A percentile compares a stretch with the other conserved stretches of the same genome.
phyloP scores from a whole-genome alignment of 2,888 invertebrate genomes.

The Trachelus stipa region DNA sequence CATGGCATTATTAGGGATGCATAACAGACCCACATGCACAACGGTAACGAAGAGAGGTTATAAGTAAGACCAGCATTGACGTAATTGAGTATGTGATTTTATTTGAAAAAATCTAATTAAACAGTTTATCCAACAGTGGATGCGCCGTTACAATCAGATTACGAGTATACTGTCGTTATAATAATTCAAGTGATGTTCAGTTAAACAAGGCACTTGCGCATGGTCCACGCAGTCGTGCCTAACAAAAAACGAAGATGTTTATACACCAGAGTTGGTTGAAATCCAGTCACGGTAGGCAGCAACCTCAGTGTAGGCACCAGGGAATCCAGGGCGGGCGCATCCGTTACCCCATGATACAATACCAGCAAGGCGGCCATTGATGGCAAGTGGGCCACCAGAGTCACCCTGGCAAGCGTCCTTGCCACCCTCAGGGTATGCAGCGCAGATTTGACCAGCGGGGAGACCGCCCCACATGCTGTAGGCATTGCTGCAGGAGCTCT shows the following conservation, averaged over 20 bases:
- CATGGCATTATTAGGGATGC: too few species aligned
- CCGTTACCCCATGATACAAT: slow-evolving; percentile 68
- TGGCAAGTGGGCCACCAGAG: slow-evolving; percentile 51
- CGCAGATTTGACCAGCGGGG: slow-evolving; percentile 69
- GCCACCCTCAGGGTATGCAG: slow-evolving; percentile 71
- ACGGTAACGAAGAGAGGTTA: too few species aligned
- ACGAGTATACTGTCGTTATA: too few species aligned
- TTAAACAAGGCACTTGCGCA: too few species aligned
- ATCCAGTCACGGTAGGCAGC: slow-evolving; percentile 67
- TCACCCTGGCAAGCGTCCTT: slow-evolving; percentile 58
- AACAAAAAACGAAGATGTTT: neutral
- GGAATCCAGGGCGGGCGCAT: slow-evolving; percentile 67
- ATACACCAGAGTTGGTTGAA: slow-evolving; percentile 21
- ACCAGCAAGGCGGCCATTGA: slow-evolving; percentile 45
- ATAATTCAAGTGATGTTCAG: too few species aligned
- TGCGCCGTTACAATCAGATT: too few species aligned
- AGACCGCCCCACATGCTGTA: slow-evolving; percentile 57
- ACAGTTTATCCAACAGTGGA: too few species aligned
- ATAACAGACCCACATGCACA: too few species aligned
- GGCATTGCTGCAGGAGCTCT: slow-evolving; percentile 65
- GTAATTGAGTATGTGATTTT: too few species aligned
- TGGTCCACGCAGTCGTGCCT: too few species aligned
- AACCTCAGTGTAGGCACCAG: slow-evolving; percentile 68
- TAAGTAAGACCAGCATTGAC: too few species aligned
- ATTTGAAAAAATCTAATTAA: too few species aligned